phyloP scores from a whole-genome alignment of 2,888 invertebrate genomes.

The Plebejus melissa region DNA sequence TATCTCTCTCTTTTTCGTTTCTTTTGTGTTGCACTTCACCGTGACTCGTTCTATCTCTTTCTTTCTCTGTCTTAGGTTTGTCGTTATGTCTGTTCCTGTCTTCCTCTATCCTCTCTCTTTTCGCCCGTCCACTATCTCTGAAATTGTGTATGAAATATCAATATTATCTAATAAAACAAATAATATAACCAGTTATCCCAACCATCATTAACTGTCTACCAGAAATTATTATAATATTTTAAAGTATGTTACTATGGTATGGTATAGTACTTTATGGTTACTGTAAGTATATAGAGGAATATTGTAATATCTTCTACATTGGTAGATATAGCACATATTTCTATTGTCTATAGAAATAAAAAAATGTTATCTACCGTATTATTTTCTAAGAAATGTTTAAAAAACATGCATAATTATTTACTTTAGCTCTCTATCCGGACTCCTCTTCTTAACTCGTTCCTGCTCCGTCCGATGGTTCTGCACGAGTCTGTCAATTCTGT shows the following conservation, averaged over 20 bases:
- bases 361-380: no score
- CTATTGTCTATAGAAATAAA: no score
- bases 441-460: constrained; percentile 37
- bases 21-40: neutral
- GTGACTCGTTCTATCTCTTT: neutral
- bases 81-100: neutral
- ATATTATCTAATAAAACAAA: neutral
- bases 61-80: constrained; percentile 2
- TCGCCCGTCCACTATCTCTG: constrained; percentile 20
- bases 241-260: no score
- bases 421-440: constrained; percentile 27
- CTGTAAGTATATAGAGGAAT: no score
- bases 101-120: constrained; percentile 32
- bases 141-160: neutral
- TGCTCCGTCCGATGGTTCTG: constrained; percentile 52
- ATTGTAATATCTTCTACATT: no score
- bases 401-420: neutral
- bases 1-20: neutral
- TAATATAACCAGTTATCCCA: neutral
- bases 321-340: no score
- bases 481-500: constrained; percentile 65
- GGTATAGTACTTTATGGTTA: no score
- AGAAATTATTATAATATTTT: no score
- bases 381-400: no score
- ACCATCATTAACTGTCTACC: neutral